These are phyloP conservation scores for Rhyzopertha dominica DNA, from an alignment of 1,140 invertebrate species.

Conservation along the genomic window DNA sequence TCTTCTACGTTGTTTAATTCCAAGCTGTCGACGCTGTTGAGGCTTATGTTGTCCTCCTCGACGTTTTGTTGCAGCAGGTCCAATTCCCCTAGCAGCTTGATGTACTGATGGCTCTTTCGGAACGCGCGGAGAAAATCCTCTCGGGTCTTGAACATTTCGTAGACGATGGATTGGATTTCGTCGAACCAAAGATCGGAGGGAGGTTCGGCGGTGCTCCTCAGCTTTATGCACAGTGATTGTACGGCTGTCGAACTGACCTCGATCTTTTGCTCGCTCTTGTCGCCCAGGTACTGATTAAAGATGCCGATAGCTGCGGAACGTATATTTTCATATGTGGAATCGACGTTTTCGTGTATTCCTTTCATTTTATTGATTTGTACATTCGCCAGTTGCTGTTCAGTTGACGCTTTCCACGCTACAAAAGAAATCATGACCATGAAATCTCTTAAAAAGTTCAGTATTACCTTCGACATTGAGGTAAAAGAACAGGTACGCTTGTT, in stretches of 20 bases:
- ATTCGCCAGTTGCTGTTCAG: slow-evolving; percentile 69
- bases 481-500: slow-evolving; percentile 74
- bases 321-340: slow-evolving; percentile 54
- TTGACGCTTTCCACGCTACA: slow-evolving; percentile 69
- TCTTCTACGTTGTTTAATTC: slow-evolving; percentile 21
- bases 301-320: slow-evolving; percentile 74
- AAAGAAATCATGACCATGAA: slow-evolving; percentile 20
- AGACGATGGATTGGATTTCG: slow-evolving; percentile 68
- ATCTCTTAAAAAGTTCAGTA: slow-evolving; percentile 3
- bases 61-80: slow-evolving; percentile 61
- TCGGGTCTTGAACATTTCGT: slow-evolving; percentile 61
- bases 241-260: slow-evolving; percentile 61
- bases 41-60: slow-evolving; percentile 54
- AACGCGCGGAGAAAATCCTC: slow-evolving; percentile 68
- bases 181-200: slow-evolving; percentile 79
- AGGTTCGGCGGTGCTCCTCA: slow-evolving; percentile 54
- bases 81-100: slow-evolving; percentile 70
- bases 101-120: slow-evolving; percentile 62
- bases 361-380: slow-evolving; percentile 52
- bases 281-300: slow-evolving; percentile 77
- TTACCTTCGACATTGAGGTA: slow-evolving; percentile 75
- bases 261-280: slow-evolving; percentile 64
- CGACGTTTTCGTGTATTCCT: slow-evolving; percentile 43
- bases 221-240: slow-evolving; percentile 59
- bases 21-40: slow-evolving; percentile 47